phyloP scores from a whole-genome alignment of 1,140 invertebrate species.

The Agrypnia vestita region DNA sequence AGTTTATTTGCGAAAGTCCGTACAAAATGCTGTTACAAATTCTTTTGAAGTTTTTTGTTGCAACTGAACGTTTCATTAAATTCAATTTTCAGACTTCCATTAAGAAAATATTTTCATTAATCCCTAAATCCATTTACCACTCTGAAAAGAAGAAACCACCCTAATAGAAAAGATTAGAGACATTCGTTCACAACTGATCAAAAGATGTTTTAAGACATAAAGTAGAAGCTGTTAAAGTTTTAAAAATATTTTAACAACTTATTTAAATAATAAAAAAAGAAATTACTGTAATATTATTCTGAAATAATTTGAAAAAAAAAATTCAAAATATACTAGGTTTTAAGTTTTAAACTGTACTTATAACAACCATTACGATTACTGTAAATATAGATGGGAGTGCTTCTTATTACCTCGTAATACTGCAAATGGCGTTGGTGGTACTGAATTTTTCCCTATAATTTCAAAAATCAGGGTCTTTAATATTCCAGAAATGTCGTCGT shows the following conservation, averaged over 20 bases:
- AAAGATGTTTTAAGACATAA: conserved; percentile 49
- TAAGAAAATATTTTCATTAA: conserved; percentile 52
- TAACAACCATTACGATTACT: no score
- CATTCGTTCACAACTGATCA: conserved; percentile 53
- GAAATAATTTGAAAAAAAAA: no score
- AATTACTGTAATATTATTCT: no score
- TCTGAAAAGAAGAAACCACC: conserved; percentile 45
- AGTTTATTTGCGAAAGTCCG: neutral
- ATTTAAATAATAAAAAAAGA: no score
- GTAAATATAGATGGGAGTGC: no score
- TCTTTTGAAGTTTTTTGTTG: neutral
- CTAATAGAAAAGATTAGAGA: conserved; percentile 57
- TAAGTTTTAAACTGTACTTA: no score
- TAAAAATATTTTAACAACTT: neutral
- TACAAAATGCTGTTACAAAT: conserved; percentile 9
- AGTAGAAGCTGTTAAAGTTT: conserved; percentile 14
- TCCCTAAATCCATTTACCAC: conserved; percentile 52
- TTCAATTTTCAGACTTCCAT: conserved; percentile 33
- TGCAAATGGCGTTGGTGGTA: no score
- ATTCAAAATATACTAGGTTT: no score
- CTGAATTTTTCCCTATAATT: no score
- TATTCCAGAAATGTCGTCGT: neutral
- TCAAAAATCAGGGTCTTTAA: neutral
- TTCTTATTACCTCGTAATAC: no score
- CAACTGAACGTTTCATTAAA: conserved; percentile 48